phyloP scores from a whole-genome alignment of 2,888 invertebrate genomes.

The Andrena camellia region DNA sequence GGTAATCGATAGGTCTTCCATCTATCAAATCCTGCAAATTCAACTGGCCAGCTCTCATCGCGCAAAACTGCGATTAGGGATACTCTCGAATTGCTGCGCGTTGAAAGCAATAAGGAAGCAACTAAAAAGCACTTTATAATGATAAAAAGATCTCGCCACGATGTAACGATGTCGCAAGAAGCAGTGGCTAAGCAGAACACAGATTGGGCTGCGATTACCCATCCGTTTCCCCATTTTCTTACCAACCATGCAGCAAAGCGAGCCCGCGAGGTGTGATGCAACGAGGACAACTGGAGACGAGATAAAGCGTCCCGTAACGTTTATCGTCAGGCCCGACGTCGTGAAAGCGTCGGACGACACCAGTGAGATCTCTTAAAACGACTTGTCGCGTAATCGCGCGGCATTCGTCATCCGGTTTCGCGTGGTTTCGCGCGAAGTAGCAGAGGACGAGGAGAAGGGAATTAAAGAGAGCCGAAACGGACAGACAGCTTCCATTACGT shows the following conservation, averaged over 20 bases:
- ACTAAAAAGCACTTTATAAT: too few relatives aligned
- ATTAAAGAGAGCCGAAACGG: slow-evolving; percentile 42
- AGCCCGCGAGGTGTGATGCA: slow-evolving; percentile 16
- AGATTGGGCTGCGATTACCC: neutral
- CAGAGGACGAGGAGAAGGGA: slow-evolving; percentile 16
- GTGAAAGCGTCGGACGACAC: slow-evolving; percentile 47
- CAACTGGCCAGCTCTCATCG: too few relatives aligned
- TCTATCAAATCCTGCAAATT: too few relatives aligned
- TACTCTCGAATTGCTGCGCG: too few relatives aligned
- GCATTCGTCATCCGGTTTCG: slow-evolving; percentile 70
- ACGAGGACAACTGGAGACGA: neutral
- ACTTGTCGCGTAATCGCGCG: slow-evolving; percentile 72
- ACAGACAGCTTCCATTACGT: slow-evolving; percentile 45
- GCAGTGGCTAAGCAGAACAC: neutral
- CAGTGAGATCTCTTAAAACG: slow-evolving; percentile 59
- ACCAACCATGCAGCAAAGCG: neutral
- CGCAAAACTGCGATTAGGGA: too few relatives aligned
- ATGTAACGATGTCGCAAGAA: neutral
- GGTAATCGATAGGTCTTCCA: too few relatives aligned
- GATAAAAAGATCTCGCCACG: too few relatives aligned
- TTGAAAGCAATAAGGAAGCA: too few relatives aligned
- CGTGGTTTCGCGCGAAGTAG: slow-evolving; percentile 57
- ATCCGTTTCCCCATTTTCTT: neutral
- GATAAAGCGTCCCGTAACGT: slow-evolving; percentile 35
- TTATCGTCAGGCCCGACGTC: slow-evolving; percentile 32